phyloP scores from a whole-genome alignment of 2,113 vertebrate genomes.

The Bos indicus region DNA sequence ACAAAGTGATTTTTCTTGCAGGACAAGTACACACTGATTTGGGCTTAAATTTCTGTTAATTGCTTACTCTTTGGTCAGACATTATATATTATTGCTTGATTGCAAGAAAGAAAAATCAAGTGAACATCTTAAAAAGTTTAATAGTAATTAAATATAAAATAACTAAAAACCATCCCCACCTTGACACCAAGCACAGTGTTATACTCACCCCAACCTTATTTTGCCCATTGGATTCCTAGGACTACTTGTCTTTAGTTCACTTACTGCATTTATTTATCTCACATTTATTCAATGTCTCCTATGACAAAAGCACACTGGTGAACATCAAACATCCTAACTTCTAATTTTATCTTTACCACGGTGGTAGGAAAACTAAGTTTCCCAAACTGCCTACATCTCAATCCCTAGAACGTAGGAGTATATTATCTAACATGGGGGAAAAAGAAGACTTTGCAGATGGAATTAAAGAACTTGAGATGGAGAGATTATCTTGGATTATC shows the following conservation, averaged over 20 bases:
- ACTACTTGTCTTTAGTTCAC: not conserved
- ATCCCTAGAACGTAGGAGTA: not conserved
- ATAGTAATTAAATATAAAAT: not conserved
- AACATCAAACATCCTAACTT: not conserved
- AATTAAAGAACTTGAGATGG: not conserved
- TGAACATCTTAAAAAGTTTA: not conserved
- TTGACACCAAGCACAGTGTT: not conserved
- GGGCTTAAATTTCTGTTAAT: not conserved
- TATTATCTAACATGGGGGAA: not conserved
- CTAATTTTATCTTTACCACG: not conserved
- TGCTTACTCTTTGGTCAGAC: not conserved
- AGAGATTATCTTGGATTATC: not conserved
- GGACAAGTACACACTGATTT: not conserved
- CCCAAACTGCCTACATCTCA: not conserved
- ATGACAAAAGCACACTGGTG: not conserved
- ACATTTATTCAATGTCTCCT: not conserved
- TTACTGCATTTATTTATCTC: not conserved
- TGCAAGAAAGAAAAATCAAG: not conserved
- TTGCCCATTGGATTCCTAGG: not conserved
- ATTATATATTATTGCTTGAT: not conserved
- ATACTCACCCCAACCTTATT: not conserved
- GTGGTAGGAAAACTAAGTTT: not conserved
- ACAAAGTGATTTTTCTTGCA: not conserved
- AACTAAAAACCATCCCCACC: not conserved
- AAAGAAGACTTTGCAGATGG: not conserved